phyloP scores from a whole-genome alignment of 2,797 vertebrate genomes.

The Mus spretus region DNA sequence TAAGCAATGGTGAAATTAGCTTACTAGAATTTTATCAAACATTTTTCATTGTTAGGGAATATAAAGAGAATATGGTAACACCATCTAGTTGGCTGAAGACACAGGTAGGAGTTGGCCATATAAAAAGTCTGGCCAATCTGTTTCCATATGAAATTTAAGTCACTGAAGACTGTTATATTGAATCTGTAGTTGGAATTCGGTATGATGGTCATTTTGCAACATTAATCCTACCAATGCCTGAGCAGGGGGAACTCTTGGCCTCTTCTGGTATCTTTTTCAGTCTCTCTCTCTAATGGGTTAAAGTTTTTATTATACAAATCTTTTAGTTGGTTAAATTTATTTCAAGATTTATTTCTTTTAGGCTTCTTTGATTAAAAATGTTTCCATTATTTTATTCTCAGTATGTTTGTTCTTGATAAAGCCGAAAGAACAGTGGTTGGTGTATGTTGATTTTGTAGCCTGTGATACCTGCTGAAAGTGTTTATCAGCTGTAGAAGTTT shows the following conservation, averaged over 20 bases:
- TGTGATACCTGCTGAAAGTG: not conserved
- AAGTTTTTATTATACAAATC: not conserved
- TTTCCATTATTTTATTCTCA: not conserved
- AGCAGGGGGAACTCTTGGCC: not conserved
- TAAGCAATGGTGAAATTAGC: not conserved
- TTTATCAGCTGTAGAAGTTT: not conserved
- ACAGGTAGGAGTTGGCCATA: not conserved
- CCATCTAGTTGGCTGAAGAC: not conserved
- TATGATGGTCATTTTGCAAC: not conserved
- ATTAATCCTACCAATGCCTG: not conserved
- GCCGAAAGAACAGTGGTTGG: not conserved
- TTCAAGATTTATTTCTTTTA: not conserved
- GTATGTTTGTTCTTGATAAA: not conserved
- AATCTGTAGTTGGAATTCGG: too few species aligned
- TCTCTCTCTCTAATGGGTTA: not conserved
- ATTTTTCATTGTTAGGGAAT: not conserved
- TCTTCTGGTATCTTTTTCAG: not conserved
- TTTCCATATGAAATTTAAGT: not conserved
- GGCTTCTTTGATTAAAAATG: not conserved
- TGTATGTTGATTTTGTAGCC: too few species aligned
- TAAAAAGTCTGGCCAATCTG: not conserved
- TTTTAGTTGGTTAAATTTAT: not conserved
- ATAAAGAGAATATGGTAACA: not conserved
- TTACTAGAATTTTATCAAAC: constrained; percentile 33
- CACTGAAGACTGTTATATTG: not conserved